phyloP scores from a whole-genome alignment of 1,140 invertebrate genomes.

The Bombus fervidus region DNA sequence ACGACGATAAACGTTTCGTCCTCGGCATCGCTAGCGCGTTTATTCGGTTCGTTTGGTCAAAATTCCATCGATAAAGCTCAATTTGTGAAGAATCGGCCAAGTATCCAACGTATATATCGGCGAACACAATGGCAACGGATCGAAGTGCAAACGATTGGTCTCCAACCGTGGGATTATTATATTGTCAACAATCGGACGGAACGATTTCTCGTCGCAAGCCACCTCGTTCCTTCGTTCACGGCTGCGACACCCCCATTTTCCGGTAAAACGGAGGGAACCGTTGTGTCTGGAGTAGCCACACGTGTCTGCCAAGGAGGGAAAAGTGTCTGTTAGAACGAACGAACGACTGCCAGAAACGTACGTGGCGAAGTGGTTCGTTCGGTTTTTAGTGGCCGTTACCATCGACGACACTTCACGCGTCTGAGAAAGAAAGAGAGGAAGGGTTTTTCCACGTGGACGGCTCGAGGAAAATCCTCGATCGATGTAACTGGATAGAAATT shows the following conservation, averaged over 20 bases:
- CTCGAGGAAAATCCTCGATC: conserved; percentile 1
- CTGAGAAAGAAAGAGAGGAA: neutral
- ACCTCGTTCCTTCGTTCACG: neutral
- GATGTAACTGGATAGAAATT: conserved; percentile 33
- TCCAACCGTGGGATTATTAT: conserved; percentile 23
- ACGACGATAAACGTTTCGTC: too few relatives aligned
- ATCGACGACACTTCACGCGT: conserved; percentile 30
- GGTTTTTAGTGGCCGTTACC: conserved; percentile 48
- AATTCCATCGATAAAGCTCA: neutral
- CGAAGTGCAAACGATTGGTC: conserved; percentile 9
- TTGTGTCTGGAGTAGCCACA: conserved; percentile 35
- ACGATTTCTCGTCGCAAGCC: conserved; percentile 33
- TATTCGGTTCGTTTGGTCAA: neutral
- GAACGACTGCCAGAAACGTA: conserved; percentile 40
- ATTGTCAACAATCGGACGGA: conserved; percentile 11
- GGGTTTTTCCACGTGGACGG: conserved; percentile 7
- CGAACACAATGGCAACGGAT: neutral
- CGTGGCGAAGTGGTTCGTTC: conserved; percentile 42
- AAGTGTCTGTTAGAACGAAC: conserved; percentile 10
- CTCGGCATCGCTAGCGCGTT: too few relatives aligned
- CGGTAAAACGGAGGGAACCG: neutral
- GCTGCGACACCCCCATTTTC: neutral
- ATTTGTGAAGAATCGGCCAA: conserved; percentile 20
- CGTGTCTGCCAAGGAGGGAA: neutral
- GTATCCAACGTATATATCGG: neutral